Evolutionary conservation across 30 jellyfish, hydroid and myxozoan species (phyloP), one percentile per base, ranked within the genome.

Genomic region (Pseudorhiza aurosa): DNA sequence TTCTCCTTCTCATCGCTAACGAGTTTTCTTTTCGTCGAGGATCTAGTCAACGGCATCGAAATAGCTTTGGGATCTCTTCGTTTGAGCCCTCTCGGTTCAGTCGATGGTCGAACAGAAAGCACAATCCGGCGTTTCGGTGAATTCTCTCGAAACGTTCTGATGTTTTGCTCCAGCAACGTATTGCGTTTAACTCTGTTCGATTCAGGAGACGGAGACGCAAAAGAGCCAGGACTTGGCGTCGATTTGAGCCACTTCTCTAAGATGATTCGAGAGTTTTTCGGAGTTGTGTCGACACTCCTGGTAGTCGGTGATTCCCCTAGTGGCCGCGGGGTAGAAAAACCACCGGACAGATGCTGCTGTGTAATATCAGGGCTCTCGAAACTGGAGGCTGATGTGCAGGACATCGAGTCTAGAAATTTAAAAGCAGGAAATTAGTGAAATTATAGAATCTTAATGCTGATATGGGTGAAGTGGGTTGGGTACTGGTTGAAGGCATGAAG

Each of bases 161-260:
- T 0, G 53, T 49, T 77, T 30, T 65, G 82, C 25, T 77, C 63
- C 30, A 42, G 21, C 62, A 60, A 44, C 31, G 70, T 72, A 45
- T 37, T 32, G 17, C 81, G 53, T 10, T 35, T 72, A 17, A 33
- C 21, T 43, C n/a, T 33, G 22, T 43, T 46, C 55, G 56, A 15
- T 12, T 53, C 88, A 30, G 57, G 42, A 1, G 80, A 57, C 37
- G 50, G 39, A 11, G 18, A 18, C 9, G 39, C 70, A 0, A 26
- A 25, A 6, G 82, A 24, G 29, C 75, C 37, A 0, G 89, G 89
- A 53, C 89, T 60, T 22, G 89, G 89, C 12, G 82, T 77, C 17
- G 89, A 44, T 28, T 60, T 60, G 36, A 77, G 64, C 89, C 89
- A 77, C 46, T 77, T 51, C 39, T 77, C 89, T 19, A 77, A 51